Evolutionary conservation across 2,888 invertebrate species (phyloP).

Genomic region (Agrotis ipsilon): DNA sequence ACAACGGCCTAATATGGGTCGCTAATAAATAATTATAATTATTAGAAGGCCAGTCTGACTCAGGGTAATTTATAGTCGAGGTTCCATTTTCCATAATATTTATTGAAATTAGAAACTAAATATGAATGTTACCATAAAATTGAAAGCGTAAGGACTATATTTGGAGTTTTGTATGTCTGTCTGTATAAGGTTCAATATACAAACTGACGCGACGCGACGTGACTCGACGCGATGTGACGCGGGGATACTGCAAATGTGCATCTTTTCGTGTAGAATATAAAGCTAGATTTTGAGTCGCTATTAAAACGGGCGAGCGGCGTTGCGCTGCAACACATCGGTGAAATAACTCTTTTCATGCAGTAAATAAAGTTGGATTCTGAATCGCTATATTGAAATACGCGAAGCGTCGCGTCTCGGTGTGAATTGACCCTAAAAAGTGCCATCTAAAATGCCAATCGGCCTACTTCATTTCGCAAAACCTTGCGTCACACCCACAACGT

Average conservation of each 20-base stretch:
- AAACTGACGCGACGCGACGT: too few species aligned
- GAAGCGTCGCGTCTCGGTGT: too few species aligned
- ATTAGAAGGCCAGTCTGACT: constrained; percentile 27
- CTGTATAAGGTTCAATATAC: background rate
- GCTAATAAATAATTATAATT: constrained; percentile 38
- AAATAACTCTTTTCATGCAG: too few species aligned
- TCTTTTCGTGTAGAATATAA: too few species aligned
- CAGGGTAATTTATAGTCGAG: constrained; percentile 15
- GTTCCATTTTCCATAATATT: constrained; percentile 50
- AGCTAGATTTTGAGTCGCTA: too few species aligned
- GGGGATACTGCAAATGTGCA: too few species aligned
- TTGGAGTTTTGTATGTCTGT: constrained; percentile 26
- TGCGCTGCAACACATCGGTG: too few species aligned
- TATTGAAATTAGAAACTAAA: constrained; percentile 45
- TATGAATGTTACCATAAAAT: constrained; percentile 48
- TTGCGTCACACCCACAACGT: constrained; percentile 50
- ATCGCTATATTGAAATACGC: too few species aligned
- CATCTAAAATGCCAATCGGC: constrained; percentile 62
- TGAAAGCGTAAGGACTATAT: constrained; percentile 57
- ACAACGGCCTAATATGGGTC: constrained; percentile 20
- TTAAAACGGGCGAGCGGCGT: too few species aligned
- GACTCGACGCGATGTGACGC: too few species aligned
- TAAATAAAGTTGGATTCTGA: too few species aligned
- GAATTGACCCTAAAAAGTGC: constrained; percentile 15
- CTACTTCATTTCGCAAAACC: constrained; percentile 53